Percentiles rank a stretch among this genome's conserved stretches.
Evolutionary conservation across 2,888 invertebrate species (phyloP).

Genomic region (Antitype chi): DNA sequence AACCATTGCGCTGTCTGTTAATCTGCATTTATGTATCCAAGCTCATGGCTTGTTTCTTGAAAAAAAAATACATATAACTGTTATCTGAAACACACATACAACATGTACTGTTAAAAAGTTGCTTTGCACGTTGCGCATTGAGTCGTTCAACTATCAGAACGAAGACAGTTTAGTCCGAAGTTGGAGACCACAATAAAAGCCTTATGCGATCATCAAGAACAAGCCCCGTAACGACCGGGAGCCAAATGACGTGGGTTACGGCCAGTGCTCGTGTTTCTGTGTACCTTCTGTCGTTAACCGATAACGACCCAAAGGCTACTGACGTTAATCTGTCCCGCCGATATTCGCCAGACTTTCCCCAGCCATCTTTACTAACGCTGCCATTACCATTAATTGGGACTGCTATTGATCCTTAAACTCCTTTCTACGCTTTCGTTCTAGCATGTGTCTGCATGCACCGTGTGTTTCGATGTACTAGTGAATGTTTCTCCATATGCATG

Average conservation of each 20-base stretch:
- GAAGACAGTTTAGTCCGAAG: slow-evolving; percentile 68
- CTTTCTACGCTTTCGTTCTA: slow-evolving; percentile 67
- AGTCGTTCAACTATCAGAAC: slow-evolving; percentile 58
- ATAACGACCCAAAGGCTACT: slow-evolving; percentile 77
- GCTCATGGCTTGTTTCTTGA: slow-evolving; percentile 31
- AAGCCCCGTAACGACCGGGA: slow-evolving; percentile 77
- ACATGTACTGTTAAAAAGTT: slow-evolving; percentile 39
- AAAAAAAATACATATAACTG: slow-evolving; percentile 48
- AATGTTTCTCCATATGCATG: slow-evolving; percentile 67
- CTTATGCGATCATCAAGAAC: slow-evolving; percentile 80
- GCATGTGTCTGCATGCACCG: slow-evolving; percentile 73
- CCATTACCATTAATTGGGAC: slow-evolving; percentile 71
- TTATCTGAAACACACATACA: slow-evolving; percentile 35
- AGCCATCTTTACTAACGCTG: slow-evolving; percentile 76
- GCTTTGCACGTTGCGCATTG: slow-evolving; percentile 60
- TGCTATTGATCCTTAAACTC: slow-evolving; percentile 67
- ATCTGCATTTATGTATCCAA: slow-evolving; percentile 38
- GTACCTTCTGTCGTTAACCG: slow-evolving; percentile 77
- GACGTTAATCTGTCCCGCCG: slow-evolving; percentile 79
- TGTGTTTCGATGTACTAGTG: slow-evolving; percentile 59
- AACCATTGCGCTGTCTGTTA: slow-evolving; percentile 43
- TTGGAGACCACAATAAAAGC: slow-evolving; percentile 79
- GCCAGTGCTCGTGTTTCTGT: slow-evolving; percentile 75
- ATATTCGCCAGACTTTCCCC: slow-evolving; percentile 73
- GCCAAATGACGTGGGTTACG: slow-evolving; percentile 80